phyloP scores from a whole-genome alignment of 1,140 invertebrate species.

The Listronotus oregonensis region DNA sequence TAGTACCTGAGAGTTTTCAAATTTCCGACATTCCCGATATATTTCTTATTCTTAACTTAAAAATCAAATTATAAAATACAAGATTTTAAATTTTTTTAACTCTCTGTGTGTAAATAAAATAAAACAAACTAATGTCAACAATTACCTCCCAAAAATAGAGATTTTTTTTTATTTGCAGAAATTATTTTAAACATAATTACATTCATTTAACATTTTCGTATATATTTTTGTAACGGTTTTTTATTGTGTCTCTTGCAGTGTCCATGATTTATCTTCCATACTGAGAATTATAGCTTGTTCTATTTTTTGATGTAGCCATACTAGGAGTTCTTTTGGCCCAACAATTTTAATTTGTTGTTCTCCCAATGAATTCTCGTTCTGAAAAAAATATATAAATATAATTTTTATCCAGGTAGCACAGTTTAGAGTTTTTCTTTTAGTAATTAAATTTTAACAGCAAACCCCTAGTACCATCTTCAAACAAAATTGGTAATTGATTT shows the following conservation, averaged over 20 bases:
- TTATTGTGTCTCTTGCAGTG: constrained; percentile 41
- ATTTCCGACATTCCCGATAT: too few species aligned
- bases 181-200: constrained; percentile 18
- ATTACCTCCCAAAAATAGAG: constrained; percentile 23
- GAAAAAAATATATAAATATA: constrained; percentile 26
- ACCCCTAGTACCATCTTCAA: too few species aligned
- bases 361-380: constrained; percentile 39
- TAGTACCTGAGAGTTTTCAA: too few species aligned
- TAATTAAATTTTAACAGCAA: too few species aligned
- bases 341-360: constrained; percentile 61
- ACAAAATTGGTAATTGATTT: too few species aligned
- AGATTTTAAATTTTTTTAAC: too few species aligned
- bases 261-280: constrained; percentile 67
- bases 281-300: constrained; percentile 73
- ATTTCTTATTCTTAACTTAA: too few species aligned
- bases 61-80: too few species aligned
- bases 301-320: constrained; percentile 74
- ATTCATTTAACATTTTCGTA: neutral
- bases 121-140: constrained; percentile 19
- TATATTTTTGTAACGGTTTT: neutral
- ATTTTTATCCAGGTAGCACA: too few species aligned
- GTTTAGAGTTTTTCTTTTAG: too few species aligned
- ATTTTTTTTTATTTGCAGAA: constrained; percentile 22
- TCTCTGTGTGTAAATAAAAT: neutral
- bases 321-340: constrained; percentile 67